Conservation (phyloP, 2,888 invertebrate species). For the Barypeithes pellucidus region DNA sequence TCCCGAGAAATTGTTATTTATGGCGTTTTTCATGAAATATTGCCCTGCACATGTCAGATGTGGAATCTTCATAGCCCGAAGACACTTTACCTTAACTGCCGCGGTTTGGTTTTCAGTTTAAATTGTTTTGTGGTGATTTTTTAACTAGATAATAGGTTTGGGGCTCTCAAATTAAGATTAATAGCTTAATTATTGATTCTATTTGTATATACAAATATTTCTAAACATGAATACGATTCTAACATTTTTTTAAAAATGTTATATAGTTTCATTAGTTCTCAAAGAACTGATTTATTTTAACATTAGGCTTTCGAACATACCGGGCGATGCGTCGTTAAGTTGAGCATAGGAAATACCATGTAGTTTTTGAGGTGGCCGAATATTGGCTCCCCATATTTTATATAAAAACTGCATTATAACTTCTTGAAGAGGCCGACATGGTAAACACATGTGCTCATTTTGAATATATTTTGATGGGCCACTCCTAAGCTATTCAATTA, state of each 20-base stretch:
- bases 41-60: slow-evolving; percentile 48
- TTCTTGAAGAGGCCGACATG: too few relatives aligned
- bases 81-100: slow-evolving; percentile 27
- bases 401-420: too few relatives aligned
- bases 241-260: slow-evolving; percentile 22
- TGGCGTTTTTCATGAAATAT: slow-evolving; percentile 50
- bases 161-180: slow-evolving; percentile 27
- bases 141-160: slow-evolving; percentile 18
- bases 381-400: too few relatives aligned
- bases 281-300: too few relatives aligned
- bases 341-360: too few relatives aligned
- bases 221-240: not conserved
- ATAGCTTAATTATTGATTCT: slow-evolving; percentile 32
- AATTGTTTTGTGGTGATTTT: slow-evolving; percentile 31
- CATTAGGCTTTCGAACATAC: too few relatives aligned
- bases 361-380: too few relatives aligned
- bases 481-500: too few relatives aligned
- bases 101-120: slow-evolving; percentile 18
- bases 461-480: too few relatives aligned
- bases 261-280: too few relatives aligned
- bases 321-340: too few relatives aligned
- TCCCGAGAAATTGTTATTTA: slow-evolving; percentile 53
- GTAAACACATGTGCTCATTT: too few relatives aligned
- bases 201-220: not conserved
- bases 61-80: slow-evolving; percentile 29